phyloP scores from a whole-genome alignment of 2,797 vertebrate genomes.

The Notolabrus celidotus region DNA sequence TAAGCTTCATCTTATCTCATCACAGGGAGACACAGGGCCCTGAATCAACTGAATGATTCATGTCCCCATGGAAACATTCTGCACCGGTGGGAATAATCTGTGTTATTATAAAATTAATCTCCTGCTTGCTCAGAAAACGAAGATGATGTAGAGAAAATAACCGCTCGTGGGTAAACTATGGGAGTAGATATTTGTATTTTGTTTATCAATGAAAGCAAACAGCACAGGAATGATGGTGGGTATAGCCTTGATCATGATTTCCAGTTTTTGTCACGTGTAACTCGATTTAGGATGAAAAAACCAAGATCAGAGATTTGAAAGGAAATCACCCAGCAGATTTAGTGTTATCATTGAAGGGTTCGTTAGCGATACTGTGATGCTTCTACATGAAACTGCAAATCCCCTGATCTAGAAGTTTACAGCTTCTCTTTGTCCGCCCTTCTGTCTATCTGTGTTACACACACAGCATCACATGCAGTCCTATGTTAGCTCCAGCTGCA shows the following conservation, averaged over 20 bases:
- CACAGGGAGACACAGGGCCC: constrained; percentile 21
- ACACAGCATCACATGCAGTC: constrained; percentile 49
- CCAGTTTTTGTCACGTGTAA: too few species aligned
- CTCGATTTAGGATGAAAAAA: too few species aligned
- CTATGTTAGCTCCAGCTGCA: constrained; percentile 17
- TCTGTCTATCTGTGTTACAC: constrained; percentile 23
- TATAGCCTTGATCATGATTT: too few species aligned
- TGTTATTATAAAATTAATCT: constrained; percentile 50
- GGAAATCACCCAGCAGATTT: too few species aligned
- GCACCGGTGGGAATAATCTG: constrained; percentile 46
- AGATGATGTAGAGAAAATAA: constrained; percentile 14
- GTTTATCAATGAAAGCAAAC: too few species aligned
- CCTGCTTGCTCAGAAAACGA: constrained; percentile 37
- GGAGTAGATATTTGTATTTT: too few species aligned
- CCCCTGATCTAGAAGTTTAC: neutral
- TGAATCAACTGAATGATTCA: constrained; percentile 51
- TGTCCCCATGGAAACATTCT: constrained; percentile 58
- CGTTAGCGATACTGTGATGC: neutral
- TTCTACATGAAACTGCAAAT: neutral
- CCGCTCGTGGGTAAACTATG: constrained; percentile 11
- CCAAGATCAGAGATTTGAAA: too few species aligned
- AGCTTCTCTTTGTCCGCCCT: constrained; percentile 28
- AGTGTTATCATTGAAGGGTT: too few species aligned
- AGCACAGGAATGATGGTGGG: constrained; percentile 7
- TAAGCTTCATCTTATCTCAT: constrained; percentile 52